A percentile compares a stretch with the other conserved stretches of the same genome.
phyloP scores from a whole-genome alignment of 2,113 vertebrate genomes.

The Parotia lawesii region DNA sequence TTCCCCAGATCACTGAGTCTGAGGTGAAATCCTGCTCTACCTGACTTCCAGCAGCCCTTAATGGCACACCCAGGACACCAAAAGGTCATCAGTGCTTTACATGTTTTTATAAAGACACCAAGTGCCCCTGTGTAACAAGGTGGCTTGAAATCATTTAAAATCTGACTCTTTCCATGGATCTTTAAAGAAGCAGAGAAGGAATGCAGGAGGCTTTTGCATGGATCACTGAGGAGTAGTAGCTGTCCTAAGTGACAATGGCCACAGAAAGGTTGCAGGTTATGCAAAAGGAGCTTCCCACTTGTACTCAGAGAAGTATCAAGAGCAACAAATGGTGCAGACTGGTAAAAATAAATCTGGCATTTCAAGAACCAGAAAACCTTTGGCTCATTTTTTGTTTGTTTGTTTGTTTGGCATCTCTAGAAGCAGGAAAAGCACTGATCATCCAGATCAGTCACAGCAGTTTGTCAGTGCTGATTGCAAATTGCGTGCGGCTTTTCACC shows the following conservation, averaged over 20 bases:
- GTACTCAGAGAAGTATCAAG: not conserved
- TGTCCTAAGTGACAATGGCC: not conserved
- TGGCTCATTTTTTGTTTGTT: not conserved
- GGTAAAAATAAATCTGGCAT: not conserved
- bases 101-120: not conserved
- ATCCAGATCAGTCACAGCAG: not conserved
- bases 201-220: not conserved
- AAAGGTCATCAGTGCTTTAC: not conserved
- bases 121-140: accelerated
- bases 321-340: not conserved
- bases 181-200: not conserved
- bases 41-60: not conserved
- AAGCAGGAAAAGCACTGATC: not conserved
- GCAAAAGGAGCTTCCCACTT: not conserved
- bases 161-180: not conserved
- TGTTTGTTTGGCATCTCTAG: not conserved
- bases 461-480: not conserved
- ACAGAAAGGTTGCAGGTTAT: not conserved
- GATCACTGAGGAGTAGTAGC: not conserved
- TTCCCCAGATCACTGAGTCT: not conserved
- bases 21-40: not conserved
- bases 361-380: not conserved
- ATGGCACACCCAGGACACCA: not conserved
- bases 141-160: not conserved
- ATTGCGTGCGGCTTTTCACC: not conserved